These are phyloP conservation scores for Adelosebastes latens DNA, from an alignment of 2,797 vertebrate genomes.

Conservation along the genomic window DNA sequence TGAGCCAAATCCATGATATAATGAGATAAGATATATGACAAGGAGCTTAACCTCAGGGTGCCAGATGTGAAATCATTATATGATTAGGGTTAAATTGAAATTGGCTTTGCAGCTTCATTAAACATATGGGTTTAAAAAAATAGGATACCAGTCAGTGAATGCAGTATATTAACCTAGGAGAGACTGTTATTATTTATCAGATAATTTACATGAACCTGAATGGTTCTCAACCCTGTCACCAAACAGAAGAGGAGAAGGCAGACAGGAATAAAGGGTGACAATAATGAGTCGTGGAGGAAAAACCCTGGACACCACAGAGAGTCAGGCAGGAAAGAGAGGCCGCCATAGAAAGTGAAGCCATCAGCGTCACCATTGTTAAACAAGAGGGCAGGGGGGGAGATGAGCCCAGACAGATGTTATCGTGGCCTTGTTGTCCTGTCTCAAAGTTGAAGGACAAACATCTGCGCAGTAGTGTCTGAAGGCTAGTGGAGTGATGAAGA, in stretches of 20 bases:
- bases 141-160: not conserved
- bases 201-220: not conserved
- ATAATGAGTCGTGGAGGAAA: not conserved
- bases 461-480: not conserved
- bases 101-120: not conserved
- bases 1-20: not conserved
- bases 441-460: not conserved
- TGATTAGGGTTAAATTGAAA: not conserved
- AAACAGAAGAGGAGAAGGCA: not conserved
- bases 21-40: not conserved
- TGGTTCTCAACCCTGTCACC: not conserved
- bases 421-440: not conserved
- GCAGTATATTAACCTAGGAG: not conserved
- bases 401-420: not conserved
- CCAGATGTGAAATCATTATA: not conserved
- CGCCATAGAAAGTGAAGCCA: not conserved
- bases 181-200: not conserved
- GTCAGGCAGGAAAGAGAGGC: not conserved
- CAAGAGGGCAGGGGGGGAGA: not conserved
- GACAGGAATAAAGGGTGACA: not conserved
- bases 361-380: not conserved
- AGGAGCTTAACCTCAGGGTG: not conserved
- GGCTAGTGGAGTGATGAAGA: not conserved
- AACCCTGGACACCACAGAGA: not conserved
- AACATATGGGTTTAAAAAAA: not conserved